Evolutionary conservation across 2,113 vertebrate species (phyloP).

Genomic region (Tupaia chinensis): DNA sequence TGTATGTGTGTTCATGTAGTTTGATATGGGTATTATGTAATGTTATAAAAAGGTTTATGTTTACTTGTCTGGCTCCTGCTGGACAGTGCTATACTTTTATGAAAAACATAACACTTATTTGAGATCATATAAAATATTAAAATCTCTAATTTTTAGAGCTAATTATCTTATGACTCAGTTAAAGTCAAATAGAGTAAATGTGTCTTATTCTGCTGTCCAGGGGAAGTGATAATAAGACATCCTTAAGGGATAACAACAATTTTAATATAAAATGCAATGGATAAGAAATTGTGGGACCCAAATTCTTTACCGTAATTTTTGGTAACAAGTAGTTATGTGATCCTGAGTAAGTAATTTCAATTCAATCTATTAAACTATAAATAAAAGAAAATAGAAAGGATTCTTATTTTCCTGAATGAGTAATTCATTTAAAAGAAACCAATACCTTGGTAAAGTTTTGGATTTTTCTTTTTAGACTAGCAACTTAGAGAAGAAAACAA

Average conservation of each 20-base stretch:
- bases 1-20: background rate
- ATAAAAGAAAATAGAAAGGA: background rate
- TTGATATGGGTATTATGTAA: background rate
- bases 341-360: background rate
- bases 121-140: background rate
- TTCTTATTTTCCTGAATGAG: background rate
- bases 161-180: background rate
- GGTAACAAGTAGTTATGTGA: background rate
- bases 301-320: background rate
- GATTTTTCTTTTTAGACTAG: background rate
- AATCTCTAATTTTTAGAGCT: background rate
- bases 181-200: background rate
- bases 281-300: background rate
- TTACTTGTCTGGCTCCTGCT: background rate
- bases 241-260: background rate
- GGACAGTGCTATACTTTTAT: background rate
- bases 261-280: background rate
- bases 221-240: background rate
- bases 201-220: background rate
- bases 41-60: background rate
- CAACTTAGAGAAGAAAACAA: background rate
- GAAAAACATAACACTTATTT: background rate
- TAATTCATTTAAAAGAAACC: background rate
- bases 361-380: background rate
- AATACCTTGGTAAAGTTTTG: background rate